Conservation (phyloP, 2,113 vertebrate species). For the Dryoscopus gambensis region DNA sequence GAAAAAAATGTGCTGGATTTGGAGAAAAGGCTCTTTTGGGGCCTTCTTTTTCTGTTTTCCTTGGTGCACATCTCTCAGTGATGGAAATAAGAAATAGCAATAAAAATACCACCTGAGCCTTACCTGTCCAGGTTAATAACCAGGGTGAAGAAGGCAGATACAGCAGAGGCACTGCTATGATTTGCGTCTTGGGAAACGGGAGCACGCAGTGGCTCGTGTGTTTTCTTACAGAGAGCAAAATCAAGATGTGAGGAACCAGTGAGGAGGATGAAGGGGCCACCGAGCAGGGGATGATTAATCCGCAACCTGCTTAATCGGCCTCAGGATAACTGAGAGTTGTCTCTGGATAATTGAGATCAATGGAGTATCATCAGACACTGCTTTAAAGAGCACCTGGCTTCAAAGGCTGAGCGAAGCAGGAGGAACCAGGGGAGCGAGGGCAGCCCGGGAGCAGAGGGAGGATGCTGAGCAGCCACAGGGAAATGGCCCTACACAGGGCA, state of each 20-base stretch:
- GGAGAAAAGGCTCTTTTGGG: neutral
- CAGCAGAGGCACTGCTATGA: neutral
- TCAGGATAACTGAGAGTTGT: conserved; percentile 35
- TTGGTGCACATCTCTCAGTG: neutral
- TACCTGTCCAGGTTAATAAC: neutral
- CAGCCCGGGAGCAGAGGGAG: neutral
- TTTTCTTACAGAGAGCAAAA: neutral
- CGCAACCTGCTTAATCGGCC: conserved; percentile 35
- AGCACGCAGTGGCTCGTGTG: neutral
- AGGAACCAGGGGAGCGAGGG: neutral
- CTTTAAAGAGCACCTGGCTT: neutral
- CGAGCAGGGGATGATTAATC: conserved; percentile 32
- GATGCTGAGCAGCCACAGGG: neutral
- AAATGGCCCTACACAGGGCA: neutral
- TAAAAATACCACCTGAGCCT: neutral
- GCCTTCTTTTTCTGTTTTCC: neutral
- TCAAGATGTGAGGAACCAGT: neutral
- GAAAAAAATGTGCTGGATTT: neutral
- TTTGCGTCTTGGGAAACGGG: neutral
- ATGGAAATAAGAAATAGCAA: neutral
- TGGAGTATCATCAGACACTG: neutral
- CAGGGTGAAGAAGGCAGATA: neutral
- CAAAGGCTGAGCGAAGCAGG: neutral
- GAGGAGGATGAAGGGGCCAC: conserved; percentile 23
- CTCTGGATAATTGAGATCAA: conserved; percentile 62